phyloP scores from a whole-genome alignment of 2,888 invertebrate species.

The Diadromus collaris region DNA sequence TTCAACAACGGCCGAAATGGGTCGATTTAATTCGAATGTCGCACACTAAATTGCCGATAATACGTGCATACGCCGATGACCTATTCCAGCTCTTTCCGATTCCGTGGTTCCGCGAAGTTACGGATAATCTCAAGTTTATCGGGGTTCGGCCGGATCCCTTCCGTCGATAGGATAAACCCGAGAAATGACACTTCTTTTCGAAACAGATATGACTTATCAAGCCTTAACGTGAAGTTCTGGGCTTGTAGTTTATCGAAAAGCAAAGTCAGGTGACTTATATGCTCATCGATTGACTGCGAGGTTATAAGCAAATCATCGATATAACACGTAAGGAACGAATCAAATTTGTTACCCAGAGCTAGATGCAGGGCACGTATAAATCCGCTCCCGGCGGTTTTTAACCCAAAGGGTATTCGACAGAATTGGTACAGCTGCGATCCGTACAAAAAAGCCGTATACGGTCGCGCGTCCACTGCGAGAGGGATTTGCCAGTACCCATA shows the following conservation, averaged over 20 bases:
- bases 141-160: conserved; percentile 53
- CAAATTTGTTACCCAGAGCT: conserved; percentile 64
- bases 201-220: conserved; percentile 66
- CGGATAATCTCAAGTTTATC: conserved; percentile 63
- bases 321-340: conserved; percentile 39
- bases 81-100: conserved; percentile 65
- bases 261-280: too few relatives aligned
- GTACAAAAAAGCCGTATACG: conserved; percentile 57
- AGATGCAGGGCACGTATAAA: conserved; percentile 64
- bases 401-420: too few relatives aligned
- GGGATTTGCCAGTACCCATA: conserved; percentile 61
- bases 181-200: conserved; percentile 60
- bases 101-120: conserved; percentile 66
- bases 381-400: too few relatives aligned
- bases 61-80: conserved; percentile 64
- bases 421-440: conserved; percentile 49
- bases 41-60: too few relatives aligned
- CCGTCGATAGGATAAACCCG: conserved; percentile 51
- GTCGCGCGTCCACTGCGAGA: conserved; percentile 41
- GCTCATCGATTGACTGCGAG: neutral
- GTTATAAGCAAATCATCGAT: conserved; percentile 50
- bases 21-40: conserved; percentile 47
- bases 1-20: conserved; percentile 60
- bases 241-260: too few relatives aligned
- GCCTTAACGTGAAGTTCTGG: conserved; percentile 41